phyloP scores from a whole-genome alignment of 1,140 invertebrate species.

The Neodiprion fabricii region DNA sequence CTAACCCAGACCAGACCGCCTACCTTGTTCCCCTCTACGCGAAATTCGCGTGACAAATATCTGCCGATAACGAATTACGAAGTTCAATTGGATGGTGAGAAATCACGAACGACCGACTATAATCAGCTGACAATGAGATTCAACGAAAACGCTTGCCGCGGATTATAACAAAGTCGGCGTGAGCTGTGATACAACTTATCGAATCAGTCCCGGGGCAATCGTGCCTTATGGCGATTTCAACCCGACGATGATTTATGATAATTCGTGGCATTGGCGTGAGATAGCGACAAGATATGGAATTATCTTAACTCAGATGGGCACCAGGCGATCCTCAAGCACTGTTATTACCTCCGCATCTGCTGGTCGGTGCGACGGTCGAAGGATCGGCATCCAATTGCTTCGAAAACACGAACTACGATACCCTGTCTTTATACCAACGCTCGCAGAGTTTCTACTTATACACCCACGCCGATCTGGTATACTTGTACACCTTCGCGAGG shows the following conservation, averaged over 20 bases:
- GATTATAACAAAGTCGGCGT: no score
- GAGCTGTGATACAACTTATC: no score
- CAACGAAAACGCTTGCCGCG: no score
- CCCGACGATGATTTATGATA: conserved; percentile 21
- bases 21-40: no score
- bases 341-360: conserved; percentile 36
- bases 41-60: no score
- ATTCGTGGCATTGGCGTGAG: conserved; percentile 26
- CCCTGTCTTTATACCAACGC: not conserved
- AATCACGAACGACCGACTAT: no score
- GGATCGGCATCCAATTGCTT: not conserved
- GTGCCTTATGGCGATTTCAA: conserved; percentile 41
- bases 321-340: conserved; percentile 36
- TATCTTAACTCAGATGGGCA: conserved; percentile 41
- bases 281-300: conserved; percentile 40
- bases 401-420: not conserved
- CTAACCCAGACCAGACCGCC: no score
- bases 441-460: not conserved
- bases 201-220: not conserved
- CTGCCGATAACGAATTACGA: no score
- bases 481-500: no score
- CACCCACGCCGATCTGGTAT: no score
- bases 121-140: no score
- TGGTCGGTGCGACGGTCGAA: conserved; percentile 14
- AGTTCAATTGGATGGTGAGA: no score